Evolutionary conservation across 2,797 vertebrate genomes (phyloP).

Genomic region (Euthynnus affinis): DNA sequence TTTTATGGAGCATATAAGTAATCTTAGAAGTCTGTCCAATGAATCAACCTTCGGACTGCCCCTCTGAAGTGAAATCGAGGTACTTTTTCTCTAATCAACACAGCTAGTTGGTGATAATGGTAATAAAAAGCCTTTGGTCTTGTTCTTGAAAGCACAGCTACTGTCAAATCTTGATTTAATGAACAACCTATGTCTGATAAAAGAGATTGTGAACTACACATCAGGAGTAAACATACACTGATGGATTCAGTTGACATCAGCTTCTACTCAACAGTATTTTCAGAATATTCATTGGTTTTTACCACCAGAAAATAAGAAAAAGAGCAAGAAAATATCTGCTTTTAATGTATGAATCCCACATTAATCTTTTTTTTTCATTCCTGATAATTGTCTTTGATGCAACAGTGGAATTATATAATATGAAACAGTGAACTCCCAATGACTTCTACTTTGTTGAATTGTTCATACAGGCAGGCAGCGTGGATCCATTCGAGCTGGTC

Average conservation of each 20-base stretch:
- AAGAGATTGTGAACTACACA: conserved; percentile 17
- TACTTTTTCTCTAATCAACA: conserved; percentile 39
- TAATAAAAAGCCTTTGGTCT: conserved; percentile 55
- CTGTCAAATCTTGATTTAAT: conserved; percentile 46
- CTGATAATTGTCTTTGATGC: not conserved
- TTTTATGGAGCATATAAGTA: not conserved
- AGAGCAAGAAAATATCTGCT: not conserved
- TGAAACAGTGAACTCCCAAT: not conserved
- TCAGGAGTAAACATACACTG: not conserved
- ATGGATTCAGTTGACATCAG: not conserved
- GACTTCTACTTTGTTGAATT: conserved; percentile 41
- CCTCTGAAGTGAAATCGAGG: conserved; percentile 31
- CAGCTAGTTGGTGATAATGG: conserved; percentile 40
- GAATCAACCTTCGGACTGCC: conserved; percentile 63
- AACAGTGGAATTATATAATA: not conserved
- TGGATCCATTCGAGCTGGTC: conserved; percentile 84
- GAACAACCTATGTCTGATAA: conserved; percentile 51
- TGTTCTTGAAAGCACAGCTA: conserved; percentile 41
- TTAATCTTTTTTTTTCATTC: not conserved
- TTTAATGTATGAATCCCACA: not conserved
- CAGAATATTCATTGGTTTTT: not conserved
- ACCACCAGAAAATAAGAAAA: not conserved
- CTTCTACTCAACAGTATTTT: not conserved
- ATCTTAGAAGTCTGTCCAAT: not conserved
- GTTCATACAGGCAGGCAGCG: conserved; percentile 69